Evolutionary conservation across 2,888 invertebrate species (phyloP).

Genomic region (Protonemura montana): DNA sequence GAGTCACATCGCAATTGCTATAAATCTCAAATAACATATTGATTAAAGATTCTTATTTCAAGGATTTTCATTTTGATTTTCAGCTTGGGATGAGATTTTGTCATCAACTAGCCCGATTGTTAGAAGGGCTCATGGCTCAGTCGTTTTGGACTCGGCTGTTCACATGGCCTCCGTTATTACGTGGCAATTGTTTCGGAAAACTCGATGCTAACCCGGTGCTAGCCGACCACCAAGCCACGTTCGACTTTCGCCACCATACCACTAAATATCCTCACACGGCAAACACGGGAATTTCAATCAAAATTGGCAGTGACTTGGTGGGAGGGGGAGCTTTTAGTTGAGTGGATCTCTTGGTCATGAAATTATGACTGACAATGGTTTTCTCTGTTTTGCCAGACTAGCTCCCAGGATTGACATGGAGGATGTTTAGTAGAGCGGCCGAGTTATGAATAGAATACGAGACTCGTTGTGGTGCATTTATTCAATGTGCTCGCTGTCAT

Average conservation of each 20-base stretch:
- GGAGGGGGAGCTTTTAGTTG: background rate
- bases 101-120: conserved; percentile 18
- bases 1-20: too few relatives aligned
- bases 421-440: background rate
- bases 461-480: background rate
- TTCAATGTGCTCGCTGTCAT: background rate
- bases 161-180: background rate
- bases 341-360: background rate
- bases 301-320: background rate
- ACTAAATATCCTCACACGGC: background rate
- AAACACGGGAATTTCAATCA: background rate
- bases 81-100: conserved; percentile 31
- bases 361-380: background rate
- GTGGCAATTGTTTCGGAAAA: background rate
- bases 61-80: conserved; percentile 35
- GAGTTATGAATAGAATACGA: background rate
- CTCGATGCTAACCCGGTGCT: background rate
- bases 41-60: conserved; percentile 2
- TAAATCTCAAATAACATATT: background rate
- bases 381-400: background rate
- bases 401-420: background rate
- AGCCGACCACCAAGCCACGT: background rate
- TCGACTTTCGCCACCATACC: background rate
- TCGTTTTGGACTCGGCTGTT: conserved; percentile 33
- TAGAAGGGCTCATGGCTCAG: background rate